Evolutionary conservation across 1,140 invertebrate genomes (phyloP).

Genomic region (Liolophura sinensis): DNA sequence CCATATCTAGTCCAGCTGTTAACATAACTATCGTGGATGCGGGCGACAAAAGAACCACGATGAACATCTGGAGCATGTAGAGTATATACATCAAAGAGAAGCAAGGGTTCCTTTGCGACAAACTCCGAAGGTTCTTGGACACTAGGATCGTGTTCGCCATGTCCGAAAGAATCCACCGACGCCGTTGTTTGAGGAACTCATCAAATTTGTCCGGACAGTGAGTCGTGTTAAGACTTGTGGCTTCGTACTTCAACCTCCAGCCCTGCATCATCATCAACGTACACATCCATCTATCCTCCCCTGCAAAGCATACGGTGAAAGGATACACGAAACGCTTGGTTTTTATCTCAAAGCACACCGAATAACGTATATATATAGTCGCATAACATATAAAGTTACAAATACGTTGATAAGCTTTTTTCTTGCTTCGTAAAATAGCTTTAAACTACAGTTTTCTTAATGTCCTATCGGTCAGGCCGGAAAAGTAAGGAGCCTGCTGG

Average conservation of each 20-base stretch:
- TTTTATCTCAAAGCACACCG: too few relatives aligned
- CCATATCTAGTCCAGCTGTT: slow-evolving; percentile 20
- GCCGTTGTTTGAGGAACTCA: slow-evolving; percentile 45
- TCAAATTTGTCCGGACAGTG: slow-evolving; percentile 32
- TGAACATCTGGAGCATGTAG: slow-evolving; percentile 34
- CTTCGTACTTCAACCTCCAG: slow-evolving; percentile 32
- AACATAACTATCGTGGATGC: slow-evolving; percentile 31
- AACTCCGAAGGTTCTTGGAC: slow-evolving; percentile 60
- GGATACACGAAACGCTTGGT: too few relatives aligned
- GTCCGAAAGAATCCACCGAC: slow-evolving; percentile 68
- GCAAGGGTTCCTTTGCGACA: slow-evolving; percentile 64
- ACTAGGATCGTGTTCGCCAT: slow-evolving; percentile 69
- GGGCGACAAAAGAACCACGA: slow-evolving; percentile 32
- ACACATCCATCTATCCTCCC: slow-evolving; percentile 43
- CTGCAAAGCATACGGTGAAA: too few relatives aligned
- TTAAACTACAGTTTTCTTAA: too few relatives aligned
- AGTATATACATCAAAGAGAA: slow-evolving; percentile 64
- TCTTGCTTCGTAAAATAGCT: too few relatives aligned
- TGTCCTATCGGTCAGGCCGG: too few relatives aligned
- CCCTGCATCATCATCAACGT: slow-evolving; percentile 38
- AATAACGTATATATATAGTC: too few relatives aligned
- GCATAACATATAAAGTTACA: too few relatives aligned
- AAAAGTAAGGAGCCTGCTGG: too few relatives aligned
- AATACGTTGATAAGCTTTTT: too few relatives aligned
- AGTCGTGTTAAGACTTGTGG: slow-evolving; percentile 28